These are phyloP conservation scores for Lacanobia oleracea DNA, from an alignment of 2,888 invertebrate genomes.

Conservation along the genomic window DNA sequence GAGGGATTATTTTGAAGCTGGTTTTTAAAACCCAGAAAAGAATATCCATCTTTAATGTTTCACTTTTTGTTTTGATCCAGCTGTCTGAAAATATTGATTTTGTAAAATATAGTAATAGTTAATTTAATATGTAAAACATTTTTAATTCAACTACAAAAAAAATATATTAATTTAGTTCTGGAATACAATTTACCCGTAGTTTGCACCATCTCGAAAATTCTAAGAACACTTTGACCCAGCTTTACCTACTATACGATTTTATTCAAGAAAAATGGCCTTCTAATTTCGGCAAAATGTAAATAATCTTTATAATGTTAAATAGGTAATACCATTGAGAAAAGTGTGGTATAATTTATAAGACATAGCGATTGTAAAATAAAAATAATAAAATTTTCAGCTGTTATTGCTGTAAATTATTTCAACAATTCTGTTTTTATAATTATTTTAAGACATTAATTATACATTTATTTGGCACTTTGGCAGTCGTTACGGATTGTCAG, in stretches of 20 bases:
- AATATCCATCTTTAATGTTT: too few species aligned
- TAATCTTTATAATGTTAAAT: conserved; percentile 66
- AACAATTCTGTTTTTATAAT: too few species aligned
- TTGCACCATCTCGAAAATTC: conserved; percentile 26
- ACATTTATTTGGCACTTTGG: too few species aligned
- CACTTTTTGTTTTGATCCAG: too few species aligned
- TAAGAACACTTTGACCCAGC: conserved; percentile 19
- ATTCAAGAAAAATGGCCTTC: conserved; percentile 70
- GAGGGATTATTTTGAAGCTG: too few species aligned
- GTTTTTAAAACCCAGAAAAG: too few species aligned
- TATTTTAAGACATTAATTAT: too few species aligned
- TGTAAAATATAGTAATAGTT: too few species aligned
- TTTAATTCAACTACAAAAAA: neutral
- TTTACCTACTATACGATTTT: conserved; percentile 37
- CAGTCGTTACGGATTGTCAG: too few species aligned
- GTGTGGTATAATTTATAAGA: conserved; percentile 58
- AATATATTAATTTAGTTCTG: conserved; percentile 3
- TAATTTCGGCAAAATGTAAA: conserved; percentile 71
- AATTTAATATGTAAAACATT: too few species aligned
- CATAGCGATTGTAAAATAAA: conserved; percentile 48
- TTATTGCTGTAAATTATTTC: neutral
- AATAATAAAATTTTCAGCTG: conserved; percentile 18
- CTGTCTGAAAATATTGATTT: too few species aligned
- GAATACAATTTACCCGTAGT: conserved; percentile 30
- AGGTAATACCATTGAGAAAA: conserved; percentile 58